Percentiles rank a stretch among this genome's conserved stretches.
Evolutionary conservation across 2,797 vertebrate genomes (phyloP).

Genomic region (Halcyon badia): DNA sequence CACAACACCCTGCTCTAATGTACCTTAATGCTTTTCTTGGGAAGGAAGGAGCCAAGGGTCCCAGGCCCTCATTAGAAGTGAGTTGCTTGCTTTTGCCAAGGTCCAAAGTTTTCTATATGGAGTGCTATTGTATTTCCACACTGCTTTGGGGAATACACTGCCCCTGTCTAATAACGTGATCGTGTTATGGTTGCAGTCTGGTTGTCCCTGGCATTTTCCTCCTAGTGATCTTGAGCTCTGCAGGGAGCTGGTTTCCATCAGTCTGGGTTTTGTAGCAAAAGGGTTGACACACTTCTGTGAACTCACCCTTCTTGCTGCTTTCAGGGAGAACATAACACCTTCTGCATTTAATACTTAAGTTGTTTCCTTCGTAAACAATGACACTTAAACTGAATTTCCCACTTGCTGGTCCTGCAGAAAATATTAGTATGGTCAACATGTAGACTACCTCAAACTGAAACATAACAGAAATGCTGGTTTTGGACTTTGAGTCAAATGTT

Average conservation of each 20-base stretch:
- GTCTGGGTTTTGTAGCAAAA: not conserved
- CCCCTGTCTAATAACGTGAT: fast-evolving
- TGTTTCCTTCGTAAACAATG: not conserved
- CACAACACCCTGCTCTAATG: not conserved
- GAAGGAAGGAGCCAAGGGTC: not conserved
- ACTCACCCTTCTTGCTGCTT: not conserved
- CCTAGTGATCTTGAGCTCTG: not conserved
- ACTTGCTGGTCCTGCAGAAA: not conserved
- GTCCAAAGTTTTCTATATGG: not conserved
- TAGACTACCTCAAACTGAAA: not conserved
- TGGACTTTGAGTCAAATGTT: not conserved
- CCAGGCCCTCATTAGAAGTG: not conserved
- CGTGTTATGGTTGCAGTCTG: not conserved
- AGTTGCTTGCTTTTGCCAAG: fast-evolving
- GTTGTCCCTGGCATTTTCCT: not conserved
- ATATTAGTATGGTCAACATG: not conserved
- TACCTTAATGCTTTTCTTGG: not conserved
- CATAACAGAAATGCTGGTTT: not conserved
- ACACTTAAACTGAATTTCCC: not conserved
- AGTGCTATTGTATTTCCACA: not conserved
- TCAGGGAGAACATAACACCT: fast-evolving
- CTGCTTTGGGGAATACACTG: not conserved
- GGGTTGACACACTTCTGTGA: not conserved
- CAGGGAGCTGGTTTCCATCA: not conserved
- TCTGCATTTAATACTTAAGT: not conserved